phyloP scores from a whole-genome alignment of 2,888 invertebrate genomes.

The Drosophila sordidula region DNA sequence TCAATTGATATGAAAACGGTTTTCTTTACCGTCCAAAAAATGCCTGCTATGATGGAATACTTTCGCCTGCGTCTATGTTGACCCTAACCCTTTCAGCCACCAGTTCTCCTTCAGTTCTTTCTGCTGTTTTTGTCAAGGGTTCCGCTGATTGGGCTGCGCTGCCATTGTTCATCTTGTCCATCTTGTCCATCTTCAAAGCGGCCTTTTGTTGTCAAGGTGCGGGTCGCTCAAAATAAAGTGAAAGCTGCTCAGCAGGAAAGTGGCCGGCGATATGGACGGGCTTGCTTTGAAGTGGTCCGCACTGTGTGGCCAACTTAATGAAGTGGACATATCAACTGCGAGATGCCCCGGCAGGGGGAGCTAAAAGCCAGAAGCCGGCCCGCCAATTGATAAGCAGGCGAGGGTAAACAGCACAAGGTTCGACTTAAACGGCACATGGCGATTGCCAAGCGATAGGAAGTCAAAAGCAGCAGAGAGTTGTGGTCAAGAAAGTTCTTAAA shows the following conservation, averaged over 20 bases:
- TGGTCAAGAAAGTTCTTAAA: slow-evolving; percentile 12
- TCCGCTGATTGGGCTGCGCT: slow-evolving; percentile 47
- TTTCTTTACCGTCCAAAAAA: slow-evolving; percentile 55
- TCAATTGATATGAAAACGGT: slow-evolving; percentile 52
- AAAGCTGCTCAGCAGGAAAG: slow-evolving; percentile 45
- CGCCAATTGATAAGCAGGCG: slow-evolving; percentile 49
- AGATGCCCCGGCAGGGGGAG: slow-evolving; percentile 34
- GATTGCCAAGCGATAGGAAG: slow-evolving; percentile 27
- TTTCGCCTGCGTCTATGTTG: neutral
- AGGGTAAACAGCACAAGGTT: slow-evolving; percentile 28
- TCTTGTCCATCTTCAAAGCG: slow-evolving; percentile 33
- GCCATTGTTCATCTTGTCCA: slow-evolving; percentile 12
- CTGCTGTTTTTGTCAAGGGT: slow-evolving; percentile 41
- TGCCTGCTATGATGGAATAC: slow-evolving; percentile 42
- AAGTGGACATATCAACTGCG: slow-evolving; percentile 72
- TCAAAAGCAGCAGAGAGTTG: slow-evolving; percentile 31
- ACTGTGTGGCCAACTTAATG: slow-evolving; percentile 68
- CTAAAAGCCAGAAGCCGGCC: slow-evolving; percentile 11
- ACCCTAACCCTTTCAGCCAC: neutral
- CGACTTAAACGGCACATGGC: slow-evolving; percentile 2
- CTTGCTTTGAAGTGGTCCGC: slow-evolving; percentile 57
- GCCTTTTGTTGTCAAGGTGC: slow-evolving; percentile 64
- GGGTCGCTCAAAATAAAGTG: slow-evolving; percentile 38
- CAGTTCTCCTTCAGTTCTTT: slow-evolving; percentile 6
- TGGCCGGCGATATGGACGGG: slow-evolving; percentile 31